A percentile compares a stretch with the other conserved stretches of the same genome.
These are phyloP conservation scores for Athalia rosae DNA, from an alignment of 2,888 invertebrate genomes.

Conservation along the genomic window DNA sequence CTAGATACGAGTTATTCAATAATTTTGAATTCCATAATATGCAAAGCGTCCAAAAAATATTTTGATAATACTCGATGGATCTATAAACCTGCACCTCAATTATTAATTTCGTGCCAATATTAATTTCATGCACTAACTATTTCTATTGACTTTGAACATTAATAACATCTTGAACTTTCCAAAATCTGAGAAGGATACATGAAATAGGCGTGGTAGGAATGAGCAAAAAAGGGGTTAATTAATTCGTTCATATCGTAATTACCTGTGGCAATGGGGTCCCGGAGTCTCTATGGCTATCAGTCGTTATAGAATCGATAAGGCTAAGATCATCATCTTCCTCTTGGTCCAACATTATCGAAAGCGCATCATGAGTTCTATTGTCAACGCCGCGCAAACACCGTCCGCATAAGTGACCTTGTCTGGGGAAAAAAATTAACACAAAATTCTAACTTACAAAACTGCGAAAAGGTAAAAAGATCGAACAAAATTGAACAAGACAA, in stretches of 20 bases:
- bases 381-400: constrained; percentile 84
- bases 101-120: too few relatives aligned
- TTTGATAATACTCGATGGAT: too few relatives aligned
- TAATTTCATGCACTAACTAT: too few relatives aligned
- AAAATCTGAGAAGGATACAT: neutral
- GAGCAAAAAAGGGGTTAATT: neutral
- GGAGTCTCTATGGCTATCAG: constrained; percentile 60
- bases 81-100: too few relatives aligned
- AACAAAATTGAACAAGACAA: neutral
- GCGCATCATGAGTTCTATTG: constrained; percentile 76
- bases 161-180: constrained; percentile 17
- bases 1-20: too few relatives aligned
- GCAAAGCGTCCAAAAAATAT: too few relatives aligned
- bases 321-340: constrained; percentile 85
- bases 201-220: neutral
- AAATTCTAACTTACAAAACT: neutral
- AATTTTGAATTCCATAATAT: too few relatives aligned
- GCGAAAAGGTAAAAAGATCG: neutral
- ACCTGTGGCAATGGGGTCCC: constrained; percentile 63
- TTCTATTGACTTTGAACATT: too few relatives aligned
- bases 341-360: constrained; percentile 81
- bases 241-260: constrained; percentile 47
- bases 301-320: constrained; percentile 75
- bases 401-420: constrained; percentile 89
- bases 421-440: constrained; percentile 67